Conservation (phyloP, 1,140 invertebrate genomes). For the Eubasilissa regina region DNA sequence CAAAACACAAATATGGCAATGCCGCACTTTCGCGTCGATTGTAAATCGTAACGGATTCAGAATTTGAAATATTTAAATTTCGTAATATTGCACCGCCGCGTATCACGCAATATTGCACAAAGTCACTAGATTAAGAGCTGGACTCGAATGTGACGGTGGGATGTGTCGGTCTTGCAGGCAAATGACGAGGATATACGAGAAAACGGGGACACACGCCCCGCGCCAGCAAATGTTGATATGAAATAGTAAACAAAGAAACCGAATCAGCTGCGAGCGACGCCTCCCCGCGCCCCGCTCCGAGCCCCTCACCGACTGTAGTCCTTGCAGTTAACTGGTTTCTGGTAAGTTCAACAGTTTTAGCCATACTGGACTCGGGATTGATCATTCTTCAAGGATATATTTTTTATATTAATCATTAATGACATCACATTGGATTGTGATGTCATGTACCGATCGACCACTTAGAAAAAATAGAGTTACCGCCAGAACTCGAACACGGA, state of each 20-base stretch:
- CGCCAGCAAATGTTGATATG: neutral
- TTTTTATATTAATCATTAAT: too few relatives aligned
- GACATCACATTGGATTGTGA: too few relatives aligned
- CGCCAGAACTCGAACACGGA: too few relatives aligned
- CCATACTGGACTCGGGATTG: too few relatives aligned
- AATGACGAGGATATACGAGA: neutral
- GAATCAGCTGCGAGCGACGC: slow-evolving; percentile 6
- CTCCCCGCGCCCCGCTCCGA: neutral
- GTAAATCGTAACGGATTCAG: neutral
- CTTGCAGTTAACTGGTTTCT: neutral
- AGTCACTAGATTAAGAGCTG: neutral
- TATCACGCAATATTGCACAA: neutral
- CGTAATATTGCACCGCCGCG: neutral
- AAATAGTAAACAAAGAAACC: slow-evolving; percentile 13
- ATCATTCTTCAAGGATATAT: too few relatives aligned
- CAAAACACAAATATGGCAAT: neutral
- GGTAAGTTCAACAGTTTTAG: neutral
- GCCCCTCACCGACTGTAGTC: neutral
- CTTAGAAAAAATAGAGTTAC: too few relatives aligned
- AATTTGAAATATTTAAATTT: slow-evolving; percentile 9
- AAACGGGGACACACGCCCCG: neutral
- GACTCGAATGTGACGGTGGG: neutral
- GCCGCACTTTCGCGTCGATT: slow-evolving; percentile 4
- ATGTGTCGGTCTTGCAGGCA: too few relatives aligned
- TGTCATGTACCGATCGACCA: too few relatives aligned